Evolutionary conservation across 2,797 vertebrate species (phyloP).

Genomic region (Astyanax mexicanus): DNA sequence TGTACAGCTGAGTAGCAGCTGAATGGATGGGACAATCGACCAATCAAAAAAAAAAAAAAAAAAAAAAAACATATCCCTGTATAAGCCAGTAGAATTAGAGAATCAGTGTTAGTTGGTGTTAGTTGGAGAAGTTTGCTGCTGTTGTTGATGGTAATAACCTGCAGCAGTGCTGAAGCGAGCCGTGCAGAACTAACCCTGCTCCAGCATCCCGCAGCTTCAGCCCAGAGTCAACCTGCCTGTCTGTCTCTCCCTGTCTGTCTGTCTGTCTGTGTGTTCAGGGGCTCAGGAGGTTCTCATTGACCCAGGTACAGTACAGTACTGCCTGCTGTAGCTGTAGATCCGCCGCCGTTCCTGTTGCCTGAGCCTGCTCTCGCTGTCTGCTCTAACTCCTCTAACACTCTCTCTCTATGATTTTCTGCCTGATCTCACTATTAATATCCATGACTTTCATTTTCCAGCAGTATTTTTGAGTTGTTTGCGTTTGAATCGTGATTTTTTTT

Average conservation of each 20-base stretch:
- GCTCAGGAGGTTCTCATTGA: slow-evolving; percentile 99
- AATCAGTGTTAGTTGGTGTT: background rate
- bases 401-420: slow-evolving; percentile 20
- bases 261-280: slow-evolving; percentile 82
- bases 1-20: no score
- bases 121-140: background rate
- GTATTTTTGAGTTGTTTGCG: background rate
- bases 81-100: no score
- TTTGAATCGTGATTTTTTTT: background rate
- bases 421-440: background rate
- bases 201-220: slow-evolving; percentile 65
- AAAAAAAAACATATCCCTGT: no score
- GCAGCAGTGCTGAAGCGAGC: slow-evolving; percentile 46
- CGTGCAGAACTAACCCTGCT: slow-evolving; percentile 69
- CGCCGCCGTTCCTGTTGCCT: slow-evolving; percentile 16
- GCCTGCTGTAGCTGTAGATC: slow-evolving; percentile 55
- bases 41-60: no score
- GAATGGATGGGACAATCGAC: no score
- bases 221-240: slow-evolving; percentile 71
- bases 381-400: background rate
- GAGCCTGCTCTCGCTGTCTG: slow-evolving; percentile 10
- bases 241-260: slow-evolving; percentile 41
- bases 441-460: background rate
- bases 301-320: slow-evolving; percentile 89
- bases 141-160: background rate